phyloP scores from a whole-genome alignment of 1,140 invertebrate genomes.

The Planococcus citri region DNA sequence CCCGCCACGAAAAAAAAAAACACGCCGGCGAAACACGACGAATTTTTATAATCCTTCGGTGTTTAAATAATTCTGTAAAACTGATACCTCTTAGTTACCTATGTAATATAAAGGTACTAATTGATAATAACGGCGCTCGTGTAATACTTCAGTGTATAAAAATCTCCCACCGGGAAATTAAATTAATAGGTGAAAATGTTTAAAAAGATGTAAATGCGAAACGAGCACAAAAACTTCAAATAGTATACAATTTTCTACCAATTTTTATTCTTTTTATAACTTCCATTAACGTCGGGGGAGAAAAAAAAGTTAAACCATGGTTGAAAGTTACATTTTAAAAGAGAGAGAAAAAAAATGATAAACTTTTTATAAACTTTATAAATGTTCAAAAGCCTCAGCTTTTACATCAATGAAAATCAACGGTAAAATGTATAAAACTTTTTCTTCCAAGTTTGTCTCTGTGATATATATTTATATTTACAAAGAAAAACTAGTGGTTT shows the following conservation, averaged over 20 bases:
- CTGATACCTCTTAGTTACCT: not conserved
- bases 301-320: not conserved
- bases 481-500: not conserved
- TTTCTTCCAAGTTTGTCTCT: not conserved
- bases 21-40: too few species aligned
- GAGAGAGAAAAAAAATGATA: not conserved
- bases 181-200: not conserved
- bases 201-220: not conserved
- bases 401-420: not conserved
- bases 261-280: not conserved
- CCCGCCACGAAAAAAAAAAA: not conserved
- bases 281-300: not conserved
- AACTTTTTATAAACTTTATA: conserved; percentile 1
- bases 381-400: not conserved
- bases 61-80: not conserved
- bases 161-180: not conserved
- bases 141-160: too few species aligned
- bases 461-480: not conserved
- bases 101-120: too few species aligned
- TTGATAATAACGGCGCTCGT: too few species aligned
- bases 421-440: not conserved
- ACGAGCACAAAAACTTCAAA: not conserved
- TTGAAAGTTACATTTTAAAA: not conserved
- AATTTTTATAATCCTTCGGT: not conserved
- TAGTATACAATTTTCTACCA: not conserved